A percentile compares a stretch with the other conserved stretches of the same genome.
phyloP scores from a whole-genome alignment of 2,113 vertebrate species.

The Choloepus hoffmanni region DNA sequence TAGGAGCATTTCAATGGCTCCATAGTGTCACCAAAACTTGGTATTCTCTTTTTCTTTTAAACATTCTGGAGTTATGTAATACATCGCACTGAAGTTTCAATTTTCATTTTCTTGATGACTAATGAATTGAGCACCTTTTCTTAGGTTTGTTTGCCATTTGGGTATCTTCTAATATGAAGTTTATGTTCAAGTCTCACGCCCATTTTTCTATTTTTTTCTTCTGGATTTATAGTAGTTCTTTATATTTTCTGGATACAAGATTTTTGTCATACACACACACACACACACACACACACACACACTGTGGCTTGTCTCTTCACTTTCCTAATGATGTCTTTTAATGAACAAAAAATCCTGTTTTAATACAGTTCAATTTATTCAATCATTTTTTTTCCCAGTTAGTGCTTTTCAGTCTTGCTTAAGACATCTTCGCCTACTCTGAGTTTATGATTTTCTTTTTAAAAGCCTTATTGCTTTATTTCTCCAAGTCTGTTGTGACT shows the following conservation, averaged over 20 bases:
- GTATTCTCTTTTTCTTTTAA: not conserved
- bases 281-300: too few relatives aligned
- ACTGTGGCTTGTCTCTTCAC: not conserved
- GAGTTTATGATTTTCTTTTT: not conserved
- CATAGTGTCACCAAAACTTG: not conserved
- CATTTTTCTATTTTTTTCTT: not conserved
- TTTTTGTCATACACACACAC: not conserved
- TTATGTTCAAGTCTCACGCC: not conserved
- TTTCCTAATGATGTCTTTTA: not conserved
- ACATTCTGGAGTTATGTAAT: not conserved
- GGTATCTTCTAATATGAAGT: not conserved
- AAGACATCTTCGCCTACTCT: conserved; percentile 10
- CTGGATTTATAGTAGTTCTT: not conserved
- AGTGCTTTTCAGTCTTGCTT: not conserved
- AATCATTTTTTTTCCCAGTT: not conserved
- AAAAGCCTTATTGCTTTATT: not conserved
- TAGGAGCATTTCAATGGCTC: not conserved
- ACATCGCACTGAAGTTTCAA: not conserved
- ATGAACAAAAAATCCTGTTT: not conserved
- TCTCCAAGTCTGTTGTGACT: not conserved
- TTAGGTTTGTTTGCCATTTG: not conserved
- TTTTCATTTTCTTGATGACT: not conserved
- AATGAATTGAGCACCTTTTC: not conserved
- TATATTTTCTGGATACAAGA: not conserved
- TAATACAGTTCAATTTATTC: not conserved